Evolutionary conservation across 2,797 vertebrate genomes (phyloP).

Genomic region (Anabacerthia variegaticeps): DNA sequence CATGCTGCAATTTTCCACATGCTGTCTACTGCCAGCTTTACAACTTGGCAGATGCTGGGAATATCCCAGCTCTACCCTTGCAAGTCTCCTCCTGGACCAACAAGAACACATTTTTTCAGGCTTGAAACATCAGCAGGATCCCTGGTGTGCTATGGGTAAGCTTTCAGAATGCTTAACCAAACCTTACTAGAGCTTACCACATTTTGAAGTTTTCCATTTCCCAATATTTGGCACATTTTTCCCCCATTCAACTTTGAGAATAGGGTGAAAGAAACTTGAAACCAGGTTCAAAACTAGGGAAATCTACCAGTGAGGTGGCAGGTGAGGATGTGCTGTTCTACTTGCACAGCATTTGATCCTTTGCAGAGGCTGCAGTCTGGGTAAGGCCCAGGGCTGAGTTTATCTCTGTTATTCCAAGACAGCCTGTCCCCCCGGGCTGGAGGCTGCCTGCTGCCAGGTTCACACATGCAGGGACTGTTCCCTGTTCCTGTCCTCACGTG

Average conservation of each 20-base stretch:
- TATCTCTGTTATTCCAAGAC: background rate
- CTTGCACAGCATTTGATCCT: background rate
- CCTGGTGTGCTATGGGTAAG: background rate
- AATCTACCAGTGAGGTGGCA: background rate
- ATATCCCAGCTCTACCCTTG: background rate
- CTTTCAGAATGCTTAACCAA: background rate
- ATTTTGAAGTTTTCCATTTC: background rate
- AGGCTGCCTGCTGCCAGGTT: background rate
- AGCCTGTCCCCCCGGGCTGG: background rate
- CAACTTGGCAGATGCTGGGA: background rate
- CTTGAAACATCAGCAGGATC: background rate
- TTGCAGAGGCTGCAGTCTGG: background rate
- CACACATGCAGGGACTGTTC: background rate
- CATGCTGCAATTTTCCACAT: background rate
- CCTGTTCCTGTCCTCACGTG: background rate
- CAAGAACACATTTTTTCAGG: background rate
- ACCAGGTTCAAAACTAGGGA: background rate
- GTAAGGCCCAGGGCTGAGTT: background rate
- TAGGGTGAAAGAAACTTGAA: background rate
- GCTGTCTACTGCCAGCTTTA: background rate
- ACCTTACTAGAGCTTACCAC: background rate
- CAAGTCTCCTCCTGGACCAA: background rate
- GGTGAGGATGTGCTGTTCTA: background rate
- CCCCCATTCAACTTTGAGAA: background rate
- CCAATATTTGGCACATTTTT: background rate